phyloP scores from a whole-genome alignment of 2,113 vertebrate species.

The Sturnus vulgaris region DNA sequence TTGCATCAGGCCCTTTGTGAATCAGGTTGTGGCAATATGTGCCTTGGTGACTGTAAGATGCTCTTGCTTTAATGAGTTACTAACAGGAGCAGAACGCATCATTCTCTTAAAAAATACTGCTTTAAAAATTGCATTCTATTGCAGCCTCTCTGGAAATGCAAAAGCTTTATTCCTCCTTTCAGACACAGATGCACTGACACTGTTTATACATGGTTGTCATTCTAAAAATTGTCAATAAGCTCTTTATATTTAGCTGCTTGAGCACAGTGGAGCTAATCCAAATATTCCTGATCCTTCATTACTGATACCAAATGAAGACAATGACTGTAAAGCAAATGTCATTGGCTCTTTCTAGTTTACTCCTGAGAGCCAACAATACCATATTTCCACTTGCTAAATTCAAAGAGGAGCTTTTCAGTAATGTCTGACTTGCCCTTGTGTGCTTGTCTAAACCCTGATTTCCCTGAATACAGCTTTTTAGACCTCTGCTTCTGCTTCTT shows the following conservation, averaged over 20 bases:
- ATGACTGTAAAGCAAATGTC: constrained; percentile 45
- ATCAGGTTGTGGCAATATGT: background rate
- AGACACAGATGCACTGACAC: background rate
- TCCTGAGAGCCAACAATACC: constrained; percentile 27
- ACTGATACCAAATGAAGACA: constrained; percentile 42
- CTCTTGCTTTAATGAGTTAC: background rate
- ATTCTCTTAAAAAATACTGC: background rate
- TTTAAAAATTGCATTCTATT: background rate
- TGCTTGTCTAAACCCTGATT: constrained; percentile 22
- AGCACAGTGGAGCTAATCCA: constrained; percentile 15
- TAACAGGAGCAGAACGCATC: background rate
- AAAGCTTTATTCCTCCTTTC: constrained; percentile 1
- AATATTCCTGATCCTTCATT: constrained; percentile 41
- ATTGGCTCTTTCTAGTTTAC: background rate
- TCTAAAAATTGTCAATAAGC: constrained; percentile 14
- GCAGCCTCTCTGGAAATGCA: background rate
- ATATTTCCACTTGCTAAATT: background rate
- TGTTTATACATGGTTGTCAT: background rate
- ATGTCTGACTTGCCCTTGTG: constrained; percentile 10
- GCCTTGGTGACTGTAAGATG: background rate
- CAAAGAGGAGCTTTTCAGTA: background rate
- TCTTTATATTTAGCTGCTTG: background rate
- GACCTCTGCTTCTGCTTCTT: constrained; percentile 1
- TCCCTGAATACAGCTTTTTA: constrained; percentile 45
- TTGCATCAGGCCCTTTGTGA: background rate